Evolutionary conservation across 2,113 vertebrate species (phyloP), one percentile per base, ranked within the genome.

Genomic region (Balaeniceps rex): DNA sequence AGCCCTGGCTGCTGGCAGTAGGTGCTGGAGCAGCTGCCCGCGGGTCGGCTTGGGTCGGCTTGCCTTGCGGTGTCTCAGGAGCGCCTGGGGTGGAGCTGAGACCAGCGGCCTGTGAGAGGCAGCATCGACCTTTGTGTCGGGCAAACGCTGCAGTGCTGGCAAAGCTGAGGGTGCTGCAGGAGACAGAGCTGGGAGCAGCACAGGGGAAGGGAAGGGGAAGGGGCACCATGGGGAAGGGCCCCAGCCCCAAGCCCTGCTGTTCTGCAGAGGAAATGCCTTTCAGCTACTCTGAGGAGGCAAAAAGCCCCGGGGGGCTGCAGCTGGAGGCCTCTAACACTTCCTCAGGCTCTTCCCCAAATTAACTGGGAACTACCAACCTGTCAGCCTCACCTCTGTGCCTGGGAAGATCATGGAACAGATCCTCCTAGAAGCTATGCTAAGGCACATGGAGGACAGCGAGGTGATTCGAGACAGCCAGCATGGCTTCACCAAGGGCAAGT

Each of bases 261-360:
- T 2, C 33, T 18, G 44, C 55, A 14, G 26, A 8, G 66, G 7
- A 63, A 61, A 28, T 3, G 5, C 17, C 61, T 47, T 58, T 47
- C 52, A 38, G 71, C 34, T 7, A 3, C 34, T 52, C 54, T 3
- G 5, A 42, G 44, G 33, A 55, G 29, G 17, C 21, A 16, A 4
- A 81, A 83, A 24, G 7, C 46, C 21, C 28, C 0, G 10, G 0
- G 4, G 0, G 5, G 40, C 3, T 22, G 49, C 19, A 31, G 61
- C 33, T 18, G 28, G 46, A 71, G 9, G 21, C 19, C 34, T 36
- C 54, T 38, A 31, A 0, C 14, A 3, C 17, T 2, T 4, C 12
- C 19, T n/a, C 24, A 40, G 51, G 14, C 14, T 28, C 81, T 33
- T 57, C 42, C 65, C 38, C 29, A 29, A 2, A 3, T 9, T 17